Conservation (phyloP, 2,113 vertebrate genomes). For the Osmerus mordax region DNA sequence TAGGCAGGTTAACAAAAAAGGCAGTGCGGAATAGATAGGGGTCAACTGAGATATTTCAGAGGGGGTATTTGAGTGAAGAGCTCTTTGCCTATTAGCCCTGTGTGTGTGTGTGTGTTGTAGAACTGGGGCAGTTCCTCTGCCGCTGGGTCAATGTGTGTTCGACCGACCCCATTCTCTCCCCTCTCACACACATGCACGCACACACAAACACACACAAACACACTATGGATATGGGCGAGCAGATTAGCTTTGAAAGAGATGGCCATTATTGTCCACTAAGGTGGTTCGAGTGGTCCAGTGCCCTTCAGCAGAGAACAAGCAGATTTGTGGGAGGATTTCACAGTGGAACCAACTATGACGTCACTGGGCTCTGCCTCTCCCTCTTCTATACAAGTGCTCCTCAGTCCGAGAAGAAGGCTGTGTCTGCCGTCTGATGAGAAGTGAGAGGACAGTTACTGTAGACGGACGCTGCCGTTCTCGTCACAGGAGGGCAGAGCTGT, state of each 20-base stretch:
- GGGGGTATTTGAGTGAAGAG: neutral
- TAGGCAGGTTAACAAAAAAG: neutral
- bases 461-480: neutral
- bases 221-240: neutral
- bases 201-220: conserved; percentile 4
- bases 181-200: conserved; percentile 3
- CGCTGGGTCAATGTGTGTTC: neutral
- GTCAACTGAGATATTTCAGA: neutral
- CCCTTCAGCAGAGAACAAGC: neutral
- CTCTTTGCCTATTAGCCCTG: neutral
- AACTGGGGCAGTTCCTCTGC: conserved; percentile 1
- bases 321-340: neutral
- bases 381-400: conserved; percentile 2
- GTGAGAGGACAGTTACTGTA: neutral
- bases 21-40: neutral
- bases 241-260: neutral
- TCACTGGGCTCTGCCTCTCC: neutral
- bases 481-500: neutral
- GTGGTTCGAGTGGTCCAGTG: neutral
- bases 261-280: neutral
- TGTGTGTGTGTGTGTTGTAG: neutral
- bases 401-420: neutral
- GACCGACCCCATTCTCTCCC: too few relatives aligned
- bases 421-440: neutral
- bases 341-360: neutral